phyloP scores from a whole-genome alignment of 2,888 invertebrate species.

The Rhodophaea formosa region DNA sequence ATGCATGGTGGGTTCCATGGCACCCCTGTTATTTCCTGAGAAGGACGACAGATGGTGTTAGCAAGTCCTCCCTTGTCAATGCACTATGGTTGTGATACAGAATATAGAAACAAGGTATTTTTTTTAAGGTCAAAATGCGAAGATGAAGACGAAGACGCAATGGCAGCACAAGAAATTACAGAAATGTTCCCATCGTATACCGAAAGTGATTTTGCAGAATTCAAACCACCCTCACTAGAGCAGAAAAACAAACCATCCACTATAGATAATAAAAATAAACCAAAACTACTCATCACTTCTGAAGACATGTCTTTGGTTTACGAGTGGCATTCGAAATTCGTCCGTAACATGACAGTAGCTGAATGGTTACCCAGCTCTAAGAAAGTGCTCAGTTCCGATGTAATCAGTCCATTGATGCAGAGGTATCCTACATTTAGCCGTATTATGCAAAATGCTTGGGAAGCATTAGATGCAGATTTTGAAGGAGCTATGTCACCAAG shows the following conservation, averaged over 20 bases:
- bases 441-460: constrained; percentile 74
- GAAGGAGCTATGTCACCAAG: constrained; percentile 80
- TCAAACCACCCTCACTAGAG: constrained; percentile 78
- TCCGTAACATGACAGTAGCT: constrained; percentile 78
- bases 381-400: constrained; percentile 64
- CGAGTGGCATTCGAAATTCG: constrained; percentile 82
- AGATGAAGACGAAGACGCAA: constrained; percentile 85
- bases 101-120: too few relatives aligned
- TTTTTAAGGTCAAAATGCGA: constrained; percentile 81
- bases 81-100: too few relatives aligned
- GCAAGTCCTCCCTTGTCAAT: too few relatives aligned
- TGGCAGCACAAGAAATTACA: constrained; percentile 83
- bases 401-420: constrained; percentile 74
- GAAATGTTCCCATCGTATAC: constrained; percentile 86
- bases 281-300: constrained; percentile 57
- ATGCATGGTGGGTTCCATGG: too few relatives aligned
- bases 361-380: constrained; percentile 81
- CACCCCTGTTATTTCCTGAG: too few relatives aligned
- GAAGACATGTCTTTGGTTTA: constrained; percentile 82
- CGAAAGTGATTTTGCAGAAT: constrained; percentile 86
- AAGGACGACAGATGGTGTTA: too few relatives aligned
- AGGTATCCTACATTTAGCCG: constrained; percentile 82
- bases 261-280: constrained; percentile 43
- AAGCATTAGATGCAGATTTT: constrained; percentile 75
- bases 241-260: constrained; percentile 50